phyloP scores from a whole-genome alignment of 35 echinoderm and acorn worm species.

The Apostichopus japonicus region DNA sequence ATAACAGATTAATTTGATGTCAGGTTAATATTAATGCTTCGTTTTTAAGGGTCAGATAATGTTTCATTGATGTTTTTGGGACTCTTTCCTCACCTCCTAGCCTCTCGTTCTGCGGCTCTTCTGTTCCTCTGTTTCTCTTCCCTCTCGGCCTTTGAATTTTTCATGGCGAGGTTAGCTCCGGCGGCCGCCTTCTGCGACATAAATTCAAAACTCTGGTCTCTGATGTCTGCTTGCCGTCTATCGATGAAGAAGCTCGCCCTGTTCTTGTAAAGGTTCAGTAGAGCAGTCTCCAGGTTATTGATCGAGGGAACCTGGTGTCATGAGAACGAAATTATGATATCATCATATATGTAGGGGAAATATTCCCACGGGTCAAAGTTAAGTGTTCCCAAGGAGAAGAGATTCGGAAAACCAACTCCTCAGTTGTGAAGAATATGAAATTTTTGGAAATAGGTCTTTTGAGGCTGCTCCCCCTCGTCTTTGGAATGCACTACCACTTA shows the following conservation, averaged over 20 bases:
- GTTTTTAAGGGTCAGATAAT: too few species aligned
- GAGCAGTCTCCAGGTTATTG: constrained; percentile 74
- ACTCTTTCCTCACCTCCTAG: constrained; percentile 65
- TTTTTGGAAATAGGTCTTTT: too few species aligned
- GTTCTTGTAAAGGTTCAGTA: constrained; percentile 66
- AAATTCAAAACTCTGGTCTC: constrained; percentile 85
- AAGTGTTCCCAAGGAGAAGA: too few species aligned
- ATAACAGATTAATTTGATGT: too few species aligned
- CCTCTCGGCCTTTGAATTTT: constrained; percentile 48
- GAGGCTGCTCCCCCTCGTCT: too few species aligned
- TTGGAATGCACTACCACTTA: too few species aligned
- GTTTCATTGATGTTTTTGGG: too few species aligned
- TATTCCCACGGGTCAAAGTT: too few species aligned
- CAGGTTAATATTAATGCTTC: too few species aligned
- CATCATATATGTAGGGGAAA: too few species aligned
- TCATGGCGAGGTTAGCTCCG: constrained; percentile 65
- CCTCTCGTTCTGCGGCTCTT: constrained; percentile 87
- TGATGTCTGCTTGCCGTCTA: constrained; percentile 88
- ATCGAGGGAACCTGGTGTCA: constrained; percentile 74
- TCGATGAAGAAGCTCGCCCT: constrained; percentile 66
- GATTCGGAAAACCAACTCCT: too few species aligned
- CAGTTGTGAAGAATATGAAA: too few species aligned
- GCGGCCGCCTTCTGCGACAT: constrained; percentile 82
- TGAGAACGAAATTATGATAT: neutral
- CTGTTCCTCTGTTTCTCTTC: constrained; percentile 78